A percentile compares a stretch with the other conserved stretches of the same genome.
Conservation (phyloP, 92 coral and sea anemone species). For the Siderastrea radians region DNA sequence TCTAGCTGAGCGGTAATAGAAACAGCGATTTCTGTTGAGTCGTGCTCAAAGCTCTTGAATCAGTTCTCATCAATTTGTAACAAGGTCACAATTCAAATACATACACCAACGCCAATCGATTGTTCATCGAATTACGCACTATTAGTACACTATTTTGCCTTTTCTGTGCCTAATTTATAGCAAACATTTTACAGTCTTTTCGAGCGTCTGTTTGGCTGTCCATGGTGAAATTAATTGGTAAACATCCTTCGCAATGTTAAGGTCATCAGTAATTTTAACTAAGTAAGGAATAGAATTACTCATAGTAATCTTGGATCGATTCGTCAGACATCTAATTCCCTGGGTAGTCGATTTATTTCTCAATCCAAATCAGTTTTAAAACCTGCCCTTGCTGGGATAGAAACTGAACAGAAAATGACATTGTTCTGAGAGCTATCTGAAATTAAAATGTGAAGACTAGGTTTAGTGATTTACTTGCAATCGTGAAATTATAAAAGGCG, state of each 20-base stretch:
- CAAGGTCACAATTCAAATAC: constrained; percentile 1
- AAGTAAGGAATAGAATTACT: background rate
- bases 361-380: background rate
- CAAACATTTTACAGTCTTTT: background rate
- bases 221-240: constrained; percentile 2
- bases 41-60: background rate
- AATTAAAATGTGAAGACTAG: too few relatives aligned
- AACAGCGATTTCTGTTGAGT: background rate
- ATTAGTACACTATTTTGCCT: constrained; percentile 8
- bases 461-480: too few relatives aligned
- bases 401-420: background rate
- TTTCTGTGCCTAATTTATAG: constrained; percentile 7
- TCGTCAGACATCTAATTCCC: background rate
- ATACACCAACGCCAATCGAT: constrained; percentile 8
- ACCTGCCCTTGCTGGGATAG: background rate
- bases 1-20: background rate
- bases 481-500: too few relatives aligned
- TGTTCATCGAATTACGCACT: constrained; percentile 16
- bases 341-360: background rate
- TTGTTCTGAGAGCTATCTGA: too few relatives aligned
- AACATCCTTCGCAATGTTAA: background rate
- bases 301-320: background rate
- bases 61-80: constrained; percentile 1
- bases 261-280: background rate
- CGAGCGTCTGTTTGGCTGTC: background rate